Conservation (phyloP, 2,797 vertebrate species). For the Rhincodon typus region DNA sequence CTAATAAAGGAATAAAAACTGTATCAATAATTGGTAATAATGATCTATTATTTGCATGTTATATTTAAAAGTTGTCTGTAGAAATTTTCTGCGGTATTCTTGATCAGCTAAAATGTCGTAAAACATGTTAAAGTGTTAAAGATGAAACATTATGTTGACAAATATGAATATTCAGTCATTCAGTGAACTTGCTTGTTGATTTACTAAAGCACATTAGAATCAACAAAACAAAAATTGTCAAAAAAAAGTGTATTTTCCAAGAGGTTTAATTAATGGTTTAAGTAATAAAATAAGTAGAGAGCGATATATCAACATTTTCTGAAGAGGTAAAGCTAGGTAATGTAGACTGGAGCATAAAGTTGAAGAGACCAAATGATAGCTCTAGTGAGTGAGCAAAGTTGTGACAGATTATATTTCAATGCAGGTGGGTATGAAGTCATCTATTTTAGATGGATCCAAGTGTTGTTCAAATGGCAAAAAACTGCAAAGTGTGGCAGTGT, state of each 20-base stretch:
- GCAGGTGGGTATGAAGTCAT: background rate
- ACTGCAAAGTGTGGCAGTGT: background rate
- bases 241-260: too few species aligned
- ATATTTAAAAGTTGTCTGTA: too few species aligned
- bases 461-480: background rate
- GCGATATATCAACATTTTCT: background rate
- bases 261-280: background rate
- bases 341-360: background rate
- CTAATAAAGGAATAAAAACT: background rate
- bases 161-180: background rate
- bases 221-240: background rate
- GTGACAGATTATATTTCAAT: background rate
- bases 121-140: too few species aligned
- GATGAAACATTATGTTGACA: background rate
- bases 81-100: background rate
- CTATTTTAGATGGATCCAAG: background rate
- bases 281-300: background rate
- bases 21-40: background rate
- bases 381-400: background rate
- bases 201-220: background rate
- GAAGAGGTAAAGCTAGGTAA: background rate
- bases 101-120: background rate
- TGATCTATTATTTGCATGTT: background rate
- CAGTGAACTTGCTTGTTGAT: background rate
- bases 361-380: background rate